phyloP scores from a whole-genome alignment of 2,113 vertebrate genomes.

The Echinops telfairi region DNA sequence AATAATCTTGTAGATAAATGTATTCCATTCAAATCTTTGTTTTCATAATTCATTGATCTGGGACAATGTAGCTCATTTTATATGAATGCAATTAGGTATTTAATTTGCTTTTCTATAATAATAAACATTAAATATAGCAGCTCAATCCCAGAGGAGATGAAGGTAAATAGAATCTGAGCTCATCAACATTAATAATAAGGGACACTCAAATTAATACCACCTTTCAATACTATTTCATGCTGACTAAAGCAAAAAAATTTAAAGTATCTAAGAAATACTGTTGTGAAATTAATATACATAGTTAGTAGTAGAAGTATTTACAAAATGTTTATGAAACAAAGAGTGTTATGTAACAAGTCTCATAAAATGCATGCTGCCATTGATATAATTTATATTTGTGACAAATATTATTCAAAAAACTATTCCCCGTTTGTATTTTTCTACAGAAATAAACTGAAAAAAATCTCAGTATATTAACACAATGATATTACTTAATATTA shows the following conservation, averaged over 20 bases:
- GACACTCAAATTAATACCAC: not conserved
- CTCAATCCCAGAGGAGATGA: not conserved
- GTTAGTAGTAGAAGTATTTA: not conserved
- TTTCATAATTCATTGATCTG: conserved; percentile 43
- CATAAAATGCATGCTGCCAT: not conserved
- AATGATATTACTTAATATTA: not conserved
- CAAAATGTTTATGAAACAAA: not conserved
- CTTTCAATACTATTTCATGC: conserved; percentile 14
- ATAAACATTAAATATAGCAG: not conserved
- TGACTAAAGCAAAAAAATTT: not conserved
- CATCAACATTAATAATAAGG: conserved; percentile 31
- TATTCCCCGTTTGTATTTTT: not conserved
- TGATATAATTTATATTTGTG: not conserved
- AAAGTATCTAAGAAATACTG: not conserved
- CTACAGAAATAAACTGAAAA: not conserved
- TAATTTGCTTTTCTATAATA: not conserved
- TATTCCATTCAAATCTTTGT: conserved; percentile 5
- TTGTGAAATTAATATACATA: not conserved
- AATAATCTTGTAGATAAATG: conserved; percentile 1
- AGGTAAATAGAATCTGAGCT: not conserved
- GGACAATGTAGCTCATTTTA: not conserved
- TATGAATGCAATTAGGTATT: conserved; percentile 2
- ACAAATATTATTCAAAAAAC: not conserved
- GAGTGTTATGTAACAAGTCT: not conserved
- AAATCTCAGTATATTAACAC: not conserved